Conservation (phyloP, 2,113 vertebrate species). For the Romanogobio albipinnatus region DNA sequence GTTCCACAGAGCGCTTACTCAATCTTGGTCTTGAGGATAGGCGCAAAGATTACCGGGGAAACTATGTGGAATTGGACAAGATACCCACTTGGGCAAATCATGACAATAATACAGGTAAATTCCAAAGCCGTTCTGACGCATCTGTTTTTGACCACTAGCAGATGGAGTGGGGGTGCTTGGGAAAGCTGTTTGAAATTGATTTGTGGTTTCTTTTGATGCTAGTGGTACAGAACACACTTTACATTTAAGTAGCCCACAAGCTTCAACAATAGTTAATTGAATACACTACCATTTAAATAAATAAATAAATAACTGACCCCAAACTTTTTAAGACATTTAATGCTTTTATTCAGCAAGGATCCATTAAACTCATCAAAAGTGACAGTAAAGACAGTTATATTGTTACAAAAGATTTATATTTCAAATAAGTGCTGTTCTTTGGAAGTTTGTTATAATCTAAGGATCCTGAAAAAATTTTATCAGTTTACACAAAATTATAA, state of each 20-base stretch:
- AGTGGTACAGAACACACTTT: background rate
- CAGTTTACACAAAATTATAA: background rate
- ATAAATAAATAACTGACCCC: no score
- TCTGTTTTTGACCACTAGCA: background rate
- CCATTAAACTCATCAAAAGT: background rate
- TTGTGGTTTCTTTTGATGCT: background rate
- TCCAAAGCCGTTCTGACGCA: background rate
- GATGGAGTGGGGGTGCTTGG: background rate
- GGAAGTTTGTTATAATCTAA: background rate
- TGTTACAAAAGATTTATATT: background rate
- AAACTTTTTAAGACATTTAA: background rate
- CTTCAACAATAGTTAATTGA: background rate
- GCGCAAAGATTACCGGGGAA: constrained; percentile 87
- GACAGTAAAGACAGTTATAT: background rate
- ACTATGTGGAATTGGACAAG: constrained; percentile 81
- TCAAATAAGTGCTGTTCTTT: background rate
- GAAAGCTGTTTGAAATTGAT: background rate
- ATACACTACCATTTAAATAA: background rate
- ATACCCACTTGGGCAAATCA: constrained; percentile 86
- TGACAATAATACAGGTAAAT: constrained; percentile 69
- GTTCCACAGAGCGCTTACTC: constrained; percentile 85
- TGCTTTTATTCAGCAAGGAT: background rate
- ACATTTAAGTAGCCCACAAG: background rate
- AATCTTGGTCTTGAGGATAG: constrained; percentile 87
- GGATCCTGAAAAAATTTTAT: background rate